phyloP scores from a whole-genome alignment of 2,113 vertebrate genomes.

The Neotoma lepida region DNA sequence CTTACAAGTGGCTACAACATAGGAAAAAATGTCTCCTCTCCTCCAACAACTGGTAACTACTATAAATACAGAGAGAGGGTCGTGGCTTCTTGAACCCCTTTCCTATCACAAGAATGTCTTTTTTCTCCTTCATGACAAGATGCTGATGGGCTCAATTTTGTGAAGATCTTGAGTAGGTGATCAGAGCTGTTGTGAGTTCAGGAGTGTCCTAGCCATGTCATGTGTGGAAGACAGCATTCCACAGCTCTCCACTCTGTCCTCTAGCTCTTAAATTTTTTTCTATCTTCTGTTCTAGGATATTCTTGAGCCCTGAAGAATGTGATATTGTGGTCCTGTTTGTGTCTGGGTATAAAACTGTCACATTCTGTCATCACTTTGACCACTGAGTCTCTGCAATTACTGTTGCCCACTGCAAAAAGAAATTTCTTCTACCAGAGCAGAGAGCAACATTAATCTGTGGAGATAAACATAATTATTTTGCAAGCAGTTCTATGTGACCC shows the following conservation, averaged over 20 bases:
- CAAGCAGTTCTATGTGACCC: not conserved
- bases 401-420: not conserved
- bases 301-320: not conserved
- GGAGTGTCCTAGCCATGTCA: not conserved
- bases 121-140: not conserved
- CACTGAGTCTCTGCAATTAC: not conserved
- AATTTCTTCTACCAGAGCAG: not conserved
- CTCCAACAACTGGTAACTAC: not conserved
- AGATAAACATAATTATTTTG: not conserved
- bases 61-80: not conserved
- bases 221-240: too few relatives aligned
- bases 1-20: not conserved
- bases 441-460: not conserved
- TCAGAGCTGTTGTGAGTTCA: not conserved
- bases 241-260: not conserved
- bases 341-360: not conserved
- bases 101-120: not conserved
- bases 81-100: not conserved
- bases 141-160: not conserved
- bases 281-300: too few relatives aligned
- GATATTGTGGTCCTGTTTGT: not conserved
- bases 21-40: not conserved
- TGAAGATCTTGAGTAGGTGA: not conserved
- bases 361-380: not conserved
- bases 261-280: not conserved